Conservation (phyloP, 2,888 invertebrate species). For the Stramonita haemastoma region DNA sequence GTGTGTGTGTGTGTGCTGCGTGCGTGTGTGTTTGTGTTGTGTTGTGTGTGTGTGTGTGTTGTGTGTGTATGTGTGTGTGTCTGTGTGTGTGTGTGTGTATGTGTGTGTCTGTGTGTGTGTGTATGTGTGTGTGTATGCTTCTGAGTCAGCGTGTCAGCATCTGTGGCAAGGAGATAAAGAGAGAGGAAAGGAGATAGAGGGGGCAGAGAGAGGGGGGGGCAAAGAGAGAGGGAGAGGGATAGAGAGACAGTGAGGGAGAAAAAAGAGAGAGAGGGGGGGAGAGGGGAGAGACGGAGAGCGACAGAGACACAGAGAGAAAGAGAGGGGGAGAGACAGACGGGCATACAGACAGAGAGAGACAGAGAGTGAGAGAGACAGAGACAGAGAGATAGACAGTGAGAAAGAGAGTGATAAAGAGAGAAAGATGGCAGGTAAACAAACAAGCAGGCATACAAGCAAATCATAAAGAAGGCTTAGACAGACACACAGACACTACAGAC, state of each 20-base stretch:
- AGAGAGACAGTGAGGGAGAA: not conserved
- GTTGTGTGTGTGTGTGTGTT: not conserved
- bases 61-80: conserved; percentile 3
- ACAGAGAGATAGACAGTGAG: too few species aligned
- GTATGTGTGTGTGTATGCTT: not conserved
- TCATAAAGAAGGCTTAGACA: too few species aligned
- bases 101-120: not conserved
- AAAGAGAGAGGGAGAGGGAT: not conserved
- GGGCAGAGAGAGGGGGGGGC: not conserved
- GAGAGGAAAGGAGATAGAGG: not conserved
- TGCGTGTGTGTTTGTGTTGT: not conserved
- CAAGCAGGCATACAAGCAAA: too few species aligned
- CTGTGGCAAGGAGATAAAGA: not conserved
- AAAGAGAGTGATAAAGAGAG: too few species aligned
- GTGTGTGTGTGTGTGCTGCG: not conserved
- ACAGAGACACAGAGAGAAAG: not conserved
- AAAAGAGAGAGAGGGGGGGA: not conserved
- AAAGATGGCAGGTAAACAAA: too few species aligned
- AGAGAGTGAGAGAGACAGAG: too few species aligned
- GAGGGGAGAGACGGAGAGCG: not conserved
- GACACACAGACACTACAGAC: too few species aligned
- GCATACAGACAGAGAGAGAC: too few species aligned
- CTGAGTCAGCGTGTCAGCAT: not conserved
- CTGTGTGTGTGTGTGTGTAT: conserved; percentile 11
- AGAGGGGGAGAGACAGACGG: not conserved